Evolutionary conservation across 2,797 vertebrate genomes (phyloP), one percentile per base, ranked within the genome.

Genomic region (Brachyalestes nurse): DNA sequence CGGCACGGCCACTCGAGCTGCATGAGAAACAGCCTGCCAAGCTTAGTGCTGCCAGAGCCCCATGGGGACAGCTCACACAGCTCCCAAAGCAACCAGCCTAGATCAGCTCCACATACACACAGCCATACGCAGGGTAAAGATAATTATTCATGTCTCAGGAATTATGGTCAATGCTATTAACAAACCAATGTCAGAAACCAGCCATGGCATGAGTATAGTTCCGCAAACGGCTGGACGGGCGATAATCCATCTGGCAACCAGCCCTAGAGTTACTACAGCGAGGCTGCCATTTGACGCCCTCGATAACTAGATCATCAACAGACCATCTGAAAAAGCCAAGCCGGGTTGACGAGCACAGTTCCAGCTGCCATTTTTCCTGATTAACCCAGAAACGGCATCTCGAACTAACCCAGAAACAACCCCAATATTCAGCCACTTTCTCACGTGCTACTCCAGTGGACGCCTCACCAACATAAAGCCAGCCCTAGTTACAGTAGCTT

Each of bases 21-120:
- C 57, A 81, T 53, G n/a, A 76, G 76, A 83, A 81, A 76, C 82
- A 86, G 77, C 72, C 78, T 80, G 77, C 64, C 72, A 76, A 55
- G 60, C 70, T 72, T 45, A 34, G 75, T 62, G 60, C 66, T 72
- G 60, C 82, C 73, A 80, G 64, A 65, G 75, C 66, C 82, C 78
- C 76, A 60, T 80, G 73, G 78, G 73, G 72, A 77, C 57, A 82
- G 45, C 77, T 79, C 77, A 62, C 77, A 75, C 55, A 51, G 66
- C 69, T 82, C 51, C 77, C 75, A 72, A 60, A 80, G 75, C 74
- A 34, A 17, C 53, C 55, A 55, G 74, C 65, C 65, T 70, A 67
- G 51, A 85, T 47, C 66, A 78, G 67, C 66, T 72, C 82, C 71
- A 73, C 62, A 65, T 58, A 67, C 19, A n/a, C 53, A 40, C 75